Evolutionary conservation across 2,797 vertebrate genomes (phyloP).

Genomic region (Pipistrellus pipistrellus): DNA sequence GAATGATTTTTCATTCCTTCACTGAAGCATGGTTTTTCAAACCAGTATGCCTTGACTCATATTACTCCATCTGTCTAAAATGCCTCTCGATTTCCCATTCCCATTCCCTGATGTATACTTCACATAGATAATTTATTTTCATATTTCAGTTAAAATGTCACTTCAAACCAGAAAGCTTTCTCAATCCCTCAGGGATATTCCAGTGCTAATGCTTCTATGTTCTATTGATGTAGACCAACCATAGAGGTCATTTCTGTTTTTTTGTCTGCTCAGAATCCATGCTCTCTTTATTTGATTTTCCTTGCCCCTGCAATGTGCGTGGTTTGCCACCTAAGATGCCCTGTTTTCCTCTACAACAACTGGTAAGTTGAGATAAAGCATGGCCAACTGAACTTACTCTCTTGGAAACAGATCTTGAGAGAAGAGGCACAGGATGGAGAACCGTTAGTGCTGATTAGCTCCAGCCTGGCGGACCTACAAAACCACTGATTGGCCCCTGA

Average conservation of each 20-base stretch:
- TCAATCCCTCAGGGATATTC: not conserved
- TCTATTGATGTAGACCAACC: not conserved
- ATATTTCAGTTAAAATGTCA: not conserved
- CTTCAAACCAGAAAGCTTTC: not conserved
- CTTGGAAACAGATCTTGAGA: conserved; percentile 50
- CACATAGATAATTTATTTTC: not conserved
- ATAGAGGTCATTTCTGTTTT: not conserved
- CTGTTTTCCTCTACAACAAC: not conserved
- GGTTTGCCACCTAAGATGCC: not conserved
- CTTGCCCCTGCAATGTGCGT: not conserved
- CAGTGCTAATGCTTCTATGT: not conserved
- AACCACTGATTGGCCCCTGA: not conserved
- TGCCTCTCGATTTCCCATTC: not conserved
- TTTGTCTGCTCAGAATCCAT: not conserved
- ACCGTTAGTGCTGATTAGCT: conserved; percentile 44
- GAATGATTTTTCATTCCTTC: not conserved
- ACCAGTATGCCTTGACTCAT: not conserved
- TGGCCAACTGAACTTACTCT: conserved; percentile 18
- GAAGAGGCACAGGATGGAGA: not conserved
- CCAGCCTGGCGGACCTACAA: not conserved
- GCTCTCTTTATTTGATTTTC: conserved; percentile 3
- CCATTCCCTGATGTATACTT: not conserved
- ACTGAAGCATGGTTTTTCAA: not conserved
- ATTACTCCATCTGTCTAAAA: not conserved
- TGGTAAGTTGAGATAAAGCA: conserved; percentile 48